A percentile compares a stretch with the other conserved stretches of the same genome.
These are phyloP conservation scores for Ciconia boyciana DNA, from an alignment of 2,113 vertebrate genomes.

Conservation along the genomic window DNA sequence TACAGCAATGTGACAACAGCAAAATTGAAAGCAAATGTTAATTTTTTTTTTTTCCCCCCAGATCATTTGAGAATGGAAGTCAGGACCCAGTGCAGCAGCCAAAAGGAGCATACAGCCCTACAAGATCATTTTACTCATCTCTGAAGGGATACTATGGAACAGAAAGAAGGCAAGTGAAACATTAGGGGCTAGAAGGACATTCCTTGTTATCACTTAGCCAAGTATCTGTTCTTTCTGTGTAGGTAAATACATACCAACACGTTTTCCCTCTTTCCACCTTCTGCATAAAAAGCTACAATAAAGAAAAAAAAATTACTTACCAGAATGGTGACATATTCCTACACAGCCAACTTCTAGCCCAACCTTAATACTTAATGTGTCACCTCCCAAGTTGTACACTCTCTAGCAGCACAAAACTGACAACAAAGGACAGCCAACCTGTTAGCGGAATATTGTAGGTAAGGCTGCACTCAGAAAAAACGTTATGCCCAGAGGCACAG, in stretches of 20 bases:
- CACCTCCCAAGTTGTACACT: not conserved
- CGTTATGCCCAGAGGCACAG: not conserved
- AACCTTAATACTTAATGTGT: not conserved
- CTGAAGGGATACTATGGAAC: not conserved
- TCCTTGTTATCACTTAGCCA: not conserved
- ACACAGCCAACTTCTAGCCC: not conserved
- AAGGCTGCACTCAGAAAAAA: not conserved
- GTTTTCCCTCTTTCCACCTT: not conserved
- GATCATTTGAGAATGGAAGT: not conserved
- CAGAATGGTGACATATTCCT: not conserved
- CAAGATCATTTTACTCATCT: not conserved
- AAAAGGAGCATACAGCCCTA: not conserved
- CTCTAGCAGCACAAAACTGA: not conserved
- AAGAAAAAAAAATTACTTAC: not conserved
- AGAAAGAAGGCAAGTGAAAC: not conserved
- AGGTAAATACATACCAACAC: not conserved
- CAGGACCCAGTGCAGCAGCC: not conserved
- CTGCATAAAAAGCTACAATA: not conserved
- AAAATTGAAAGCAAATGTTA: not conserved
- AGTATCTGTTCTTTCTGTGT: not conserved
- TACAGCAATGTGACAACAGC: not conserved
- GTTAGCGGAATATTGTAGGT: not conserved
- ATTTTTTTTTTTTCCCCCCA: not conserved
- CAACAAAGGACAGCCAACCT: not conserved
- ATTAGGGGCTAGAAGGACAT: not conserved